Percentiles rank a stretch among this genome's conserved stretches.
Evolutionary conservation across 2,888 invertebrate genomes (phyloP).

Genomic region (Nephrocerus scutellatus): DNA sequence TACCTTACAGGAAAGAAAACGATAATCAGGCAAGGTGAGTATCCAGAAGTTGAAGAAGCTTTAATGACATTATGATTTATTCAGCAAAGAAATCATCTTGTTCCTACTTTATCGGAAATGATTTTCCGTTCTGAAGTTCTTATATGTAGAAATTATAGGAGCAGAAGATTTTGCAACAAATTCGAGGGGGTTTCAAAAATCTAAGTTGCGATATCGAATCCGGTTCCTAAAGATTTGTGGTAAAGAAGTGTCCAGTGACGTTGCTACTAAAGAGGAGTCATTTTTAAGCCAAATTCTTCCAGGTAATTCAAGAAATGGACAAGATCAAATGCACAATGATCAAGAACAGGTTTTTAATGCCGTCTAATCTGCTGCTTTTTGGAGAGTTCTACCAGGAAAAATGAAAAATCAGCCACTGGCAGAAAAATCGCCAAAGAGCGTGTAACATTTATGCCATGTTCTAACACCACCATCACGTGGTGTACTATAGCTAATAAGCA

Average conservation of each 20-base stretch:
- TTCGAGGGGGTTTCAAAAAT: constrained; percentile 19
- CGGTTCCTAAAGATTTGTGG: constrained; percentile 17
- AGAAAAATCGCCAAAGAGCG: constrained; percentile 20
- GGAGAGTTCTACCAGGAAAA: constrained; percentile 23
- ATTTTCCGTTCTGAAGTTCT: constrained; percentile 22
- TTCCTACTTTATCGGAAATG: constrained; percentile 18
- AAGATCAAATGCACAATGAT: constrained; percentile 15
- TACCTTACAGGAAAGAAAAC: constrained; percentile 18
- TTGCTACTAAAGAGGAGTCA: constrained; percentile 8
- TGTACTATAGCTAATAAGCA: too few relatives aligned
- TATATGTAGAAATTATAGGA: constrained; percentile 19
- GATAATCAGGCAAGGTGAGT: constrained; percentile 19
- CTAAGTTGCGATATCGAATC: constrained; percentile 15
- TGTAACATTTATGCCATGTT: constrained; percentile 21
- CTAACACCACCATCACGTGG: constrained; percentile 23
- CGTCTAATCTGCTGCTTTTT: constrained; percentile 24
- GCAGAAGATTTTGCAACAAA: constrained; percentile 17
- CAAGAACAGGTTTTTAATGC: constrained; percentile 24
- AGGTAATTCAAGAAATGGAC: constrained; percentile 15
- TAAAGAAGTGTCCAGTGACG: constrained; percentile 14
- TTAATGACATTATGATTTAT: constrained; percentile 23
- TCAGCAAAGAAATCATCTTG: constrained; percentile 20
- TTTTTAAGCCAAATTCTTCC: constrained; percentile 9
- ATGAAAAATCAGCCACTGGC: constrained; percentile 12
- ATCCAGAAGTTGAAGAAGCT: constrained; percentile 21